phyloP scores from a whole-genome alignment of 2,113 vertebrate species.

The Periophthalmodon schlosseri region DNA sequence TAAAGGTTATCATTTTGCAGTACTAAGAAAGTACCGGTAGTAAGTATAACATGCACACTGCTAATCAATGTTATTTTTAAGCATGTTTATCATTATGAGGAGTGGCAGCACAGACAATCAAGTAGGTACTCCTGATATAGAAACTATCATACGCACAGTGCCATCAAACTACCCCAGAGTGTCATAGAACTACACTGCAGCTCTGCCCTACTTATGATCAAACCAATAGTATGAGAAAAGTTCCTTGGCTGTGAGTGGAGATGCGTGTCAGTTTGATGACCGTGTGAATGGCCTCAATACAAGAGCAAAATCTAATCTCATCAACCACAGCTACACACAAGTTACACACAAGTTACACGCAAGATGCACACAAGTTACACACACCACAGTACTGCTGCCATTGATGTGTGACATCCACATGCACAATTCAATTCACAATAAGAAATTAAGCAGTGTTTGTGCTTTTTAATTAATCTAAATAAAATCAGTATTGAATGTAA shows the following conservation, averaged over 20 bases:
- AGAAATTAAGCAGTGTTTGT: not conserved
- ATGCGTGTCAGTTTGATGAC: conserved; percentile 12
- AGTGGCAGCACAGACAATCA: too few relatives aligned
- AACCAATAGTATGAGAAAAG: conserved; percentile 63
- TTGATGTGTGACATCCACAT: conserved; percentile 38
- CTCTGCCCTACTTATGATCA: conserved; percentile 70
- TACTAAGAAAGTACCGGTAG: too few relatives aligned
- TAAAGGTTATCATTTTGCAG: too few relatives aligned
- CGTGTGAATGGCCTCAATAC: conserved; percentile 37
- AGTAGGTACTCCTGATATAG: too few relatives aligned
- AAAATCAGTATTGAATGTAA: too few relatives aligned
- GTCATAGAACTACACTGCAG: conserved; percentile 39
- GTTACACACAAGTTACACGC: conserved; percentile 15
- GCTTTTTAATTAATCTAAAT: not conserved
- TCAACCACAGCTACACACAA: conserved; percentile 44
- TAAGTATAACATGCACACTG: too few relatives aligned
- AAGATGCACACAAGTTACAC: not conserved
- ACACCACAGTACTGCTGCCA: conserved; percentile 17
- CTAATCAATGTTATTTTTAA: not conserved
- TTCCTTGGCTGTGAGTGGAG: conserved; percentile 24
- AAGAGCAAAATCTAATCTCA: conserved; percentile 44
- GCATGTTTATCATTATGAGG: not conserved
- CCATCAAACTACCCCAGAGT: conserved; percentile 35
- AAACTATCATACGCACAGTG: conserved; percentile 8
- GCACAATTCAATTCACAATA: not conserved